These are phyloP conservation scores for Radopholus similis DNA, from an alignment of 1,140 invertebrate genomes.

Conservation along the genomic window DNA sequence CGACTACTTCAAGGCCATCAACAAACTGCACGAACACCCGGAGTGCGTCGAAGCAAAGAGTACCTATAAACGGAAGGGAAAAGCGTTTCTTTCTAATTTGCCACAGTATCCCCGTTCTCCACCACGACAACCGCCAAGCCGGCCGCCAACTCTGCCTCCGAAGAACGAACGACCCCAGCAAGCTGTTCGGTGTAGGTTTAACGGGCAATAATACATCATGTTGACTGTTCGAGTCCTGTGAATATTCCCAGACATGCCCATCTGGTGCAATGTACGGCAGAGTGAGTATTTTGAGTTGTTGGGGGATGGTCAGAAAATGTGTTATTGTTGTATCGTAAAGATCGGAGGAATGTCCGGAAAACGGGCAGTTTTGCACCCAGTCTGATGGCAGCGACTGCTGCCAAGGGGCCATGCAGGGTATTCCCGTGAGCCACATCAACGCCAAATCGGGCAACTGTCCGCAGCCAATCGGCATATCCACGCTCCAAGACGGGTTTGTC, in stretches of 20 bases:
- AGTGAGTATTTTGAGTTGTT: not conserved
- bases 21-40: conserved; percentile 30
- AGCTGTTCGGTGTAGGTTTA: not conserved
- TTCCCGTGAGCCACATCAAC: conserved; percentile 43
- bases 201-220: not conserved
- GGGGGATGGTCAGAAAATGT: not conserved
- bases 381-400: conserved; percentile 36
- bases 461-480: conserved; percentile 38
- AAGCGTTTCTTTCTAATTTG: not conserved
- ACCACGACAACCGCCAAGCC: not conserved
- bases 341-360: conserved; percentile 39
- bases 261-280: conserved; percentile 31
- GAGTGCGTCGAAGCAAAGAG: conserved; percentile 18
- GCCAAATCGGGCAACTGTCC: conserved; percentile 43
- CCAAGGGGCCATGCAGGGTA: conserved; percentile 29
- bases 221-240: not conserved
- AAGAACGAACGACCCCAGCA: conserved; percentile 4
- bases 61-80: not conserved
- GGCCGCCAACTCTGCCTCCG: conserved; percentile 10
- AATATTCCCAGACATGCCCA: conserved; percentile 19
- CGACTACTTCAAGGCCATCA: conserved; percentile 26
- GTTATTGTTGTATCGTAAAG: not conserved
- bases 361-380: conserved; percentile 40
- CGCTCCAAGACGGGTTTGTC: conserved; percentile 23
- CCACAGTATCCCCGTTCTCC: not conserved